Conservation (phyloP, 2,113 vertebrate species). For the Microcebus ravelobensis region DNA sequence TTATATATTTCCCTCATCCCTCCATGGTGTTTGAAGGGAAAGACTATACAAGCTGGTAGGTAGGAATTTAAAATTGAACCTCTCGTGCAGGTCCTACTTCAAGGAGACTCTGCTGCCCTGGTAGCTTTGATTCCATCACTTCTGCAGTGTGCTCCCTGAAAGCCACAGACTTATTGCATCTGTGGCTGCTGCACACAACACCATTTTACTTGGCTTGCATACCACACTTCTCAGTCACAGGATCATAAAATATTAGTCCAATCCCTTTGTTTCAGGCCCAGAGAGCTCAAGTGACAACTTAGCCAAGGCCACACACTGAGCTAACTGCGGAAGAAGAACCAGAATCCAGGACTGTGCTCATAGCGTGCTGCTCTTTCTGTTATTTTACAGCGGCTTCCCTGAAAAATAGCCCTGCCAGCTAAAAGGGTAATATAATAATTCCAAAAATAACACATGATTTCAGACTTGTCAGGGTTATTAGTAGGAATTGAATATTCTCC, state of each 20-base stretch:
- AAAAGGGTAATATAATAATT: background rate
- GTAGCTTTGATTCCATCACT: background rate
- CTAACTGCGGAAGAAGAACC: background rate
- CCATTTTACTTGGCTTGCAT: background rate
- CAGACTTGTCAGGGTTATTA: slow-evolving; percentile 23
- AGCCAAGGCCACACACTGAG: background rate
- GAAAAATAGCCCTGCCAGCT: slow-evolving; percentile 41
- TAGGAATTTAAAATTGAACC: background rate
- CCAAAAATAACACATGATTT: slow-evolving; percentile 53
- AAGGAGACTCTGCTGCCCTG: background rate
- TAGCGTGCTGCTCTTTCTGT: background rate
- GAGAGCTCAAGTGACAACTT: background rate
- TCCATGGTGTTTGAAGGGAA: background rate
- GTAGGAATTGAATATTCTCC: slow-evolving; percentile 42
- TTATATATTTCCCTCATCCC: background rate
- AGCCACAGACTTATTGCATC: background rate
- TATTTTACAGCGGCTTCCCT: background rate
- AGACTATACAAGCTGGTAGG: background rate
- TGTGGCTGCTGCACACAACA: background rate
- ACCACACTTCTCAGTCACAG: background rate
- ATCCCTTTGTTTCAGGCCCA: background rate
- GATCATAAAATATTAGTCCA: background rate
- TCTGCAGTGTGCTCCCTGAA: background rate
- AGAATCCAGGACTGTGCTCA: background rate
- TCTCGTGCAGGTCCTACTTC: background rate